These are phyloP conservation scores for Elgaria multicarinata DNA, from an alignment of 2,113 vertebrate species.

Conservation along the genomic window DNA sequence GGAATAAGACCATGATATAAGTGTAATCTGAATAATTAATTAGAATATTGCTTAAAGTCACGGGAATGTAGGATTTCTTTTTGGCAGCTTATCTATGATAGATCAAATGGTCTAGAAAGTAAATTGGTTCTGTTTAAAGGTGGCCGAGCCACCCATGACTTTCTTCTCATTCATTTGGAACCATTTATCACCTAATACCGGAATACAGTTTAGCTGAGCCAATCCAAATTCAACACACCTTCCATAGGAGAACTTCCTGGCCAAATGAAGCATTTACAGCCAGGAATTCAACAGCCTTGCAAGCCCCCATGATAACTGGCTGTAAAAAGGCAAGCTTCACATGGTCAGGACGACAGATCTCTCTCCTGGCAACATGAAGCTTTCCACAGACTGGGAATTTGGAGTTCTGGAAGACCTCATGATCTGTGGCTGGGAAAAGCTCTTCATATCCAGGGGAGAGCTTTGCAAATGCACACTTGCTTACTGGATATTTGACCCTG, in stretches of 20 bases:
- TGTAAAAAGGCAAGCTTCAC: background rate
- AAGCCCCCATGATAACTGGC: background rate
- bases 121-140: background rate
- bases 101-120: background rate
- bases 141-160: background rate
- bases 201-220: background rate
- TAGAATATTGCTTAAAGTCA: background rate
- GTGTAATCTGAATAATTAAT: background rate
- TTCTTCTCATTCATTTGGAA: background rate
- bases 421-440: background rate
- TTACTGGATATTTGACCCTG: background rate
- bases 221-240: background rate
- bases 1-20: constrained; percentile 21
- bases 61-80: background rate
- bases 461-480: background rate
- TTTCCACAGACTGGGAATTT: background rate
- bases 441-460: background rate
- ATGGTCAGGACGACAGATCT: too few relatives aligned
- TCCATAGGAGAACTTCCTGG: background rate
- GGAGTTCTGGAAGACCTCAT: background rate
- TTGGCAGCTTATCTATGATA: background rate
- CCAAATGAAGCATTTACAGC: background rate
- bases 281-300: background rate
- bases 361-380: background rate
- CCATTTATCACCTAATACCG: background rate